These are phyloP conservation scores for Bombylius discolor DNA, from an alignment of 2,888 invertebrate genomes.

Conservation along the genomic window DNA sequence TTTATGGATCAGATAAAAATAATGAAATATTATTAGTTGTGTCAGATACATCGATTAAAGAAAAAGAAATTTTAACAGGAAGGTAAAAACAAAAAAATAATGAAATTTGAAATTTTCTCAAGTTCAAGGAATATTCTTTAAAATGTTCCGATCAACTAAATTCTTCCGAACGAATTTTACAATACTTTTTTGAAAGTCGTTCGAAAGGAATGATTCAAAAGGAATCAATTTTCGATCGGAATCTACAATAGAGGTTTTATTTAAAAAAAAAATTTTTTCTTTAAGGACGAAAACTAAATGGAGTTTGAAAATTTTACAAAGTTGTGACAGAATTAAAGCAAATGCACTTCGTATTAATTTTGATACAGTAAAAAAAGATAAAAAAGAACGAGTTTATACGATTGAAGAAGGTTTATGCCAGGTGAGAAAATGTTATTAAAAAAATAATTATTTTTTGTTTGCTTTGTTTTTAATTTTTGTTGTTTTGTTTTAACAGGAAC, in stretches of 20 bases:
- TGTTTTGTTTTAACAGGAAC: slow-evolving; percentile 28
- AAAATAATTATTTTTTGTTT: background rate
- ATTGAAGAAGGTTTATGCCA: slow-evolving; percentile 44
- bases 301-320: slow-evolving; percentile 40
- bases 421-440: slow-evolving; percentile 23
- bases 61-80: slow-evolving; percentile 38
- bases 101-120: too few species aligned
- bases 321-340: slow-evolving; percentile 38
- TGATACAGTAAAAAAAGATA: slow-evolving; percentile 46
- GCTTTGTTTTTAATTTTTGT: background rate
- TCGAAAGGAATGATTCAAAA: too few species aligned
- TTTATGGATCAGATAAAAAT: slow-evolving; percentile 23
- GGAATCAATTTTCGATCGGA: too few species aligned
- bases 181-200: too few species aligned
- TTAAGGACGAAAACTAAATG: slow-evolving; percentile 37
- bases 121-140: too few species aligned
- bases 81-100: slow-evolving; percentile 23
- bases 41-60: slow-evolving; percentile 39
- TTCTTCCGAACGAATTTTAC: too few species aligned
- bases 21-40: slow-evolving; percentile 39
- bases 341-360: slow-evolving; percentile 45
- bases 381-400: slow-evolving; percentile 44
- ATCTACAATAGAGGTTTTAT: too few species aligned
- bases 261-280: too few species aligned
- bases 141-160: too few species aligned